A percentile compares a stretch with the other conserved stretches of the same genome.
Conservation (phyloP, 2,797 vertebrate species). For the Pygocentrus nattereri region DNA sequence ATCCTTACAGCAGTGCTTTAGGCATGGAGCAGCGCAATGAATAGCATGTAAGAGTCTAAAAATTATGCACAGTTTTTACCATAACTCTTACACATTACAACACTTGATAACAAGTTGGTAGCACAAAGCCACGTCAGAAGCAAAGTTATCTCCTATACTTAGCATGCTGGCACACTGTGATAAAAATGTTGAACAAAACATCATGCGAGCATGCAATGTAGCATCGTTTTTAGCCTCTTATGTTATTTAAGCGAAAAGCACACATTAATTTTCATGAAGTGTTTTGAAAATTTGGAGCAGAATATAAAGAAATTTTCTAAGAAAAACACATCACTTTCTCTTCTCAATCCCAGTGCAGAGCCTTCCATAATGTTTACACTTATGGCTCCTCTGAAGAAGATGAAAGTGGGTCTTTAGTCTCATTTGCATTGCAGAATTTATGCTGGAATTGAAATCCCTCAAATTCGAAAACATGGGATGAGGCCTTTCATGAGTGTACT, state of each 20-base stretch:
- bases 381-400: constrained; percentile 42
- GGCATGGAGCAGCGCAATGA: constrained; percentile 65
- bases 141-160: background rate
- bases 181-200: background rate
- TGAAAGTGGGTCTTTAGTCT: constrained; percentile 53
- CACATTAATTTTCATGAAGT: background rate
- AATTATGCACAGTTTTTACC: constrained; percentile 57
- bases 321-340: constrained; percentile 21
- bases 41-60: constrained; percentile 55
- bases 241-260: background rate
- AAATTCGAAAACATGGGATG: constrained; percentile 11
- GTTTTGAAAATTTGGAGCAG: background rate
- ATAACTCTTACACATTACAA: background rate
- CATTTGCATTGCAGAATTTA: constrained; percentile 56
- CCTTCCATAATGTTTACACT: constrained; percentile 55
- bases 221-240: background rate
- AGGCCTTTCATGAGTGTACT: constrained; percentile 42
- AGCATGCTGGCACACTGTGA: background rate
- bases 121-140: background rate
- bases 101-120: background rate
- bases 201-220: background rate
- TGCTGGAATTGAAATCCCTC: constrained; percentile 55
- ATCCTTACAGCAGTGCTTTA: constrained; percentile 61
- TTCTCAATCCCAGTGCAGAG: constrained; percentile 28
- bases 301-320: constrained; percentile 34